Conservation (phyloP, 1,140 invertebrate genomes). For the Camponotus floridanus region DNA sequence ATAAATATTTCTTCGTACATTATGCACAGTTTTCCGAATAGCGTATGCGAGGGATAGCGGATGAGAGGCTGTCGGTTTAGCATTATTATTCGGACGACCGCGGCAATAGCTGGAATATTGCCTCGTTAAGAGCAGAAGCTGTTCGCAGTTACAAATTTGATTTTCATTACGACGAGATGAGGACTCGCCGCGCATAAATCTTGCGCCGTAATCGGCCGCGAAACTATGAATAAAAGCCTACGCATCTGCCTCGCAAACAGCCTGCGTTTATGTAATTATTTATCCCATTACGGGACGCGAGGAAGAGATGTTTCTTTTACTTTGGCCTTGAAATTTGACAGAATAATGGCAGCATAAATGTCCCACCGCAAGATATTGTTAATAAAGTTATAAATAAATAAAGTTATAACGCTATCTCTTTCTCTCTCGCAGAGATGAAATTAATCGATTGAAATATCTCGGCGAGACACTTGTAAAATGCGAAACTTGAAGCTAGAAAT, state of each 20-base stretch:
- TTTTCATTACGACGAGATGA: conserved; percentile 55
- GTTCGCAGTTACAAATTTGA: conserved; percentile 46
- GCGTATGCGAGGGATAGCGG: not conserved
- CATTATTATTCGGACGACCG: conserved; percentile 38
- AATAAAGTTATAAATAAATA: not conserved
- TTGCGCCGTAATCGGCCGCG: conserved; percentile 23
- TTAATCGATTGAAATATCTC: not conserved
- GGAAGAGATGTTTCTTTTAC: not conserved
- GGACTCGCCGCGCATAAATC: conserved; percentile 46
- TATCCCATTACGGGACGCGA: conserved; percentile 13
- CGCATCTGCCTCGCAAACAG: conserved; percentile 33
- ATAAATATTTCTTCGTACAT: conserved; percentile 51
- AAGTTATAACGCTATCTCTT: not conserved
- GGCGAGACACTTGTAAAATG: not conserved
- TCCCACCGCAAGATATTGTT: not conserved
- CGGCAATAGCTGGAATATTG: conserved; percentile 45
- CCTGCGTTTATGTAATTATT: conserved; percentile 36
- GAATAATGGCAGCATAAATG: not conserved
- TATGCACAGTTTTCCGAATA: conserved; percentile 38
- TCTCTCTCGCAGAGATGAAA: no score
- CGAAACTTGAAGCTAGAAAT: not conserved
- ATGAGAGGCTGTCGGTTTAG: conserved; percentile 26
- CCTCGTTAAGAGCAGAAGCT: conserved; percentile 23
- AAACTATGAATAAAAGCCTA: conserved; percentile 31
- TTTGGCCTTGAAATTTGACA: conserved; percentile 1